Base-by-base conservation (phyloP, 1,140 invertebrate species). In the Musca domestica region DNA sequence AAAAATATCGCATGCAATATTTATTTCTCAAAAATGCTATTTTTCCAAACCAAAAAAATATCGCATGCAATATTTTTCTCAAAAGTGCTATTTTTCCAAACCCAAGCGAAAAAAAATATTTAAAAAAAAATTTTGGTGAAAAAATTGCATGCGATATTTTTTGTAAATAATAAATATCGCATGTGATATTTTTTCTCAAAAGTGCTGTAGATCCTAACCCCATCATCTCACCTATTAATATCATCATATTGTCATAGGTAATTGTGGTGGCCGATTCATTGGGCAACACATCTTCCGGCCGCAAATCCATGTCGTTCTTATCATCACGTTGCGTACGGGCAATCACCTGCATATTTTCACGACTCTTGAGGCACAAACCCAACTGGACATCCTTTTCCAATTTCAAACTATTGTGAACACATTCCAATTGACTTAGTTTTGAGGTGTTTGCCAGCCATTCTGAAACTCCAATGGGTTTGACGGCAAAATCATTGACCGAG, bases 361-460 rank as follows among this genome's bases (percentile, higher is more conserved):
- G 85, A 34, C 76, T 84, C 66, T 90, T 88, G 7, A 90, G 87
- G 70, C 89, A 86, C 52, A 93, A 84, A 52, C 89, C 90, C 68
- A 98, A 84, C 66, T 89, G 85, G 1, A 98, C 92, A 84, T 98
- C 95, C 79, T 91, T 88, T 81, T 98, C 95, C 74, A 96, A 83
- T 80, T 98, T 96, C 48, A 98, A 91, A 83, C 95, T 98, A 72
- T 94, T 90, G 77, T 96, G 93, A 67, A 97, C 90, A 83, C 96
- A 97, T 78, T 95, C 93, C 83, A 96, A 95, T 78, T 96, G 92
- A 61, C 89, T 90, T 22, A 98, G 85, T 27, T 82, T 85, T 12
- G 88, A 88, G 25, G 85, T 88, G 48, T 84, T 86, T 1, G 78
- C 74, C 25, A 82, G 65, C 80, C 80, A 82, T 67, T 82, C 80